phyloP scores from a whole-genome alignment of 2,888 invertebrate genomes.

The Ornithoptera priamus region DNA sequence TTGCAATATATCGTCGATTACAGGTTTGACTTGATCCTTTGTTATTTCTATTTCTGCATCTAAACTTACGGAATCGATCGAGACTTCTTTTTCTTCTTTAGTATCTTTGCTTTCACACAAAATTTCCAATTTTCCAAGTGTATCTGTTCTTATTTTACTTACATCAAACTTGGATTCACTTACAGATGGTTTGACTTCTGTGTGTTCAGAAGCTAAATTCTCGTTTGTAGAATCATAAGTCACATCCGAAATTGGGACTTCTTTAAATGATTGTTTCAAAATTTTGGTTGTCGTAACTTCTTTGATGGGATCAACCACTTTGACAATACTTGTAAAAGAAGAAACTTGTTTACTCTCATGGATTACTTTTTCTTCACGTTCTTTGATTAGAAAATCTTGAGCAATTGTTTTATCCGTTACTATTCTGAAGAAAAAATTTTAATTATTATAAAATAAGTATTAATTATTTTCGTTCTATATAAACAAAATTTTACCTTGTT shows the following conservation, averaged over 20 bases:
- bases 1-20: constrained; percentile 70
- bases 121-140: constrained; percentile 63
- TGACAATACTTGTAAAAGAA: constrained; percentile 26
- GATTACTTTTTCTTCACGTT: constrained; percentile 64
- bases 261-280: constrained; percentile 31
- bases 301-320: constrained; percentile 30
- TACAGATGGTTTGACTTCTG: constrained; percentile 34
- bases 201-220: constrained; percentile 2
- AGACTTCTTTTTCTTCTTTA: constrained; percentile 34
- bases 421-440: constrained; percentile 40
- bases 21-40: constrained; percentile 68
- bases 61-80: constrained; percentile 50
- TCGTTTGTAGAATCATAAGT: constrained; percentile 2
- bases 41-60: constrained; percentile 59
- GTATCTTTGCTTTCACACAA: constrained; percentile 45
- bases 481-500: constrained; percentile 57
- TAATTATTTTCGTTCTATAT: neutral
- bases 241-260: constrained; percentile 19
- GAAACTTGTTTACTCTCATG: constrained; percentile 45
- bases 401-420: constrained; percentile 55
- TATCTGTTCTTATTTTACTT: constrained; percentile 67
- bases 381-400: constrained; percentile 58
- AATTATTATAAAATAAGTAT: neutral
- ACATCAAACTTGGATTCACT: constrained; percentile 62
- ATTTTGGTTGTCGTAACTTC: constrained; percentile 32